Evolutionary conservation across 1,140 invertebrate species (phyloP).

Genomic region (Gonatopus flavifemur): DNA sequence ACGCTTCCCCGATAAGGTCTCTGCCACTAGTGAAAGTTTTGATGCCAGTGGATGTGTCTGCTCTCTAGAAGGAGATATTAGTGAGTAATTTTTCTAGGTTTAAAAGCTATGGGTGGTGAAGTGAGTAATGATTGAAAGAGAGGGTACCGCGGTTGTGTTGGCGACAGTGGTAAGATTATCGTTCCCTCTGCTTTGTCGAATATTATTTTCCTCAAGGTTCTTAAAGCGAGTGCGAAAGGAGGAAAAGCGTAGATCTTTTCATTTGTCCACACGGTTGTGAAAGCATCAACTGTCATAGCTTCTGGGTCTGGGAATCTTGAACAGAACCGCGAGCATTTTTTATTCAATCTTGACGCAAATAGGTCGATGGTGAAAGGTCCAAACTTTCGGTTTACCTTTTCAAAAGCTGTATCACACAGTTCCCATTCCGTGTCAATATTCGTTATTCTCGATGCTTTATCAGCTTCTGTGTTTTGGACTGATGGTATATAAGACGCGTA

Average conservation of each 20-base stretch:
- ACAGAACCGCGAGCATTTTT: conserved; percentile 1
- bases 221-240: conserved; percentile 5
- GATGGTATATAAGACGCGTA: background rate
- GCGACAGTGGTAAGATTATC: conserved; percentile 1
- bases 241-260: conserved; percentile 1
- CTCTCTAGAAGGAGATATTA: conserved; percentile 23
- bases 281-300: background rate
- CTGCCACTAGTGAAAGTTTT: conserved; percentile 25
- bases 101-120: background rate
- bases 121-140: background rate
- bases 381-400: background rate
- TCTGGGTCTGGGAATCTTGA: background rate
- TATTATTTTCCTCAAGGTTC: conserved; percentile 9
- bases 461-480: background rate
- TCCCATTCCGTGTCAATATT: conserved; percentile 5
- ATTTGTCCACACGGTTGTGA: background rate
- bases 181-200: background rate
- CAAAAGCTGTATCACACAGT: background rate
- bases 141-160: background rate
- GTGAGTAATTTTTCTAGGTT: conserved; percentile 10
- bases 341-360: background rate
- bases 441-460: background rate
- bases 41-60: conserved; percentile 21
- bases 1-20: conserved; percentile 12
- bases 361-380: background rate